Evolutionary conservation across 1,140 invertebrate genomes (phyloP), one percentile per base, ranked within the genome.

Genomic region (Hesperophylax magnus): DNA sequence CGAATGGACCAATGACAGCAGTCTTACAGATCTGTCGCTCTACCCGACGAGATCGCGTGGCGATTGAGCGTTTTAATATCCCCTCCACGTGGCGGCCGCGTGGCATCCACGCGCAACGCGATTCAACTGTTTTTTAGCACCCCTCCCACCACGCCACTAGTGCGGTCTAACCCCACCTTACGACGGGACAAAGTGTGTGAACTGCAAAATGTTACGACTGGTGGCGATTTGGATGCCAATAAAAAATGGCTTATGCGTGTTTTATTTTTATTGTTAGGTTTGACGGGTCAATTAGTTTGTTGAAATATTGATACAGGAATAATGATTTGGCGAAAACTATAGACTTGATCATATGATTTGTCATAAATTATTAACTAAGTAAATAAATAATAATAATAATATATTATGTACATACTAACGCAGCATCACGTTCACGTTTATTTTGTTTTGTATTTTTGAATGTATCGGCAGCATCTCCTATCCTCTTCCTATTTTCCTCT

Each of bases 41-140:
- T 39, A 20, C 69, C 20, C 47, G 20, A 22, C 27, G n/a, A 53
- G 69, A 72, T 54, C 69, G 69, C 52, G 69, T 72, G 69, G 65
- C 69, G 47, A 72, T 54, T 24, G 52, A 54, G 69, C 69, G 69
- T 18, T 47, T 77, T 77, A 77, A 77, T 77, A 77, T 77, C 60
- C 75, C 60, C 18, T 24, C n/a, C 75, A 63, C 75, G 75, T n/a
- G 75, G 18, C 58, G 9, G 52, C 11, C 61, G 53, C 77, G 77
- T 78, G 77, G 22, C 52, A 3, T 7, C 20, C 77, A 65, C 77
- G 77, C 52, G 77, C n/a, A 20, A 1, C 15, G 63, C 75, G 69
- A 72, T 72, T 72, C 69, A 72, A 72, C 69, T 72, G 47, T 77
- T 77, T 77, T 77, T 77, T 77, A 77, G 20, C 75, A 14, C 22